A percentile compares a stretch with the other conserved stretches of the same genome.
Conservation (phyloP, 1,140 invertebrate genomes). For the Drosophila leontia region DNA sequence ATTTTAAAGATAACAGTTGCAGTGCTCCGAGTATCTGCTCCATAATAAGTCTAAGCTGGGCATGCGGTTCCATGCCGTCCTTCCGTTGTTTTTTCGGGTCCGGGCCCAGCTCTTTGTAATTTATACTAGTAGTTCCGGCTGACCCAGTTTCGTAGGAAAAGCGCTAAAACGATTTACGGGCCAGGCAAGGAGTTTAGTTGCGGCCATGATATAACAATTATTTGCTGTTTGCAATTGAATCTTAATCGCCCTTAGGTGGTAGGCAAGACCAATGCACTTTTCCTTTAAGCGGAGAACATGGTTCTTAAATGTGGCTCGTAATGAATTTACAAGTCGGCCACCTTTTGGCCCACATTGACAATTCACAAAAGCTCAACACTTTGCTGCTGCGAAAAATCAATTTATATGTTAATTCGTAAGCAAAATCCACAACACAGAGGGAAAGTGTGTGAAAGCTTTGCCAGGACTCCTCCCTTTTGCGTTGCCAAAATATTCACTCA, state of each 20-base stretch:
- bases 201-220: slow-evolving; percentile 36
- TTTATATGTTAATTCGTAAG: slow-evolving; percentile 82
- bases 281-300: slow-evolving; percentile 6
- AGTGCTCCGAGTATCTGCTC: slow-evolving; percentile 47
- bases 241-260: slow-evolving; percentile 19
- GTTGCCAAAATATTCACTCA: slow-evolving; percentile 66
- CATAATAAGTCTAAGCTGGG: slow-evolving; percentile 57
- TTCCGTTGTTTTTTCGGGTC: slow-evolving; percentile 43
- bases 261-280: slow-evolving; percentile 14
- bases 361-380: slow-evolving; percentile 66
- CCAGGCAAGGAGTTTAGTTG: slow-evolving; percentile 25
- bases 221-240: slow-evolving; percentile 23
- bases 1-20: slow-evolving; percentile 77
- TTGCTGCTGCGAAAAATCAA: slow-evolving; percentile 72
- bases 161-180: slow-evolving; percentile 61
- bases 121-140: slow-evolving; percentile 74
- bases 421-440: slow-evolving; percentile 56
- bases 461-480: slow-evolving; percentile 2
- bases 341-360: slow-evolving; percentile 50
- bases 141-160: slow-evolving; percentile 58
- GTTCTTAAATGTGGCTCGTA: slow-evolving; percentile 9
- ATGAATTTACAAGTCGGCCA: slow-evolving; percentile 34
- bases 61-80: slow-evolving; percentile 21
- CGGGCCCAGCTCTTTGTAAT: slow-evolving; percentile 21
- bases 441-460: slow-evolving; percentile 53